phyloP scores from a whole-genome alignment of 2,113 vertebrate genomes.

The Raja brachyura region DNA sequence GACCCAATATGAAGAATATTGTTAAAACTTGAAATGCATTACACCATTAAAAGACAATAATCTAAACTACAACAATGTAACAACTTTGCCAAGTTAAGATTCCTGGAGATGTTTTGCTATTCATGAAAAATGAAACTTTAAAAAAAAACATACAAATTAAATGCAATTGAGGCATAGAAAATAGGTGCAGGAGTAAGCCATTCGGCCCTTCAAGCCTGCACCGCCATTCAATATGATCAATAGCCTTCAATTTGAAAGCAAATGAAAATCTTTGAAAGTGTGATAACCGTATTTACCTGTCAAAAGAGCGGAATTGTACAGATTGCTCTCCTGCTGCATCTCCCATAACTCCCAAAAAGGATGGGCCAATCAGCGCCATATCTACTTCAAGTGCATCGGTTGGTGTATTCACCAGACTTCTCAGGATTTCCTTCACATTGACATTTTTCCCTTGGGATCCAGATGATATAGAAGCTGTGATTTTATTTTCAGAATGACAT shows the following conservation, averaged over 20 bases:
- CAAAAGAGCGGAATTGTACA: slow-evolving; percentile 82
- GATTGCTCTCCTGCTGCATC: slow-evolving; percentile 63
- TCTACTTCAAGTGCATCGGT: slow-evolving; percentile 71
- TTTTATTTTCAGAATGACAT: slow-evolving; percentile 50
- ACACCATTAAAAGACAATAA: background rate
- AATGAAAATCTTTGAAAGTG: background rate
- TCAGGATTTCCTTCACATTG: slow-evolving; percentile 84
- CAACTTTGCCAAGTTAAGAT: background rate
- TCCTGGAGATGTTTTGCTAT: background rate
- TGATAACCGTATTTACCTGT: slow-evolving; percentile 65
- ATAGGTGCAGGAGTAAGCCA: no score
- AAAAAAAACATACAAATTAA: background rate
- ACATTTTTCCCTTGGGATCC: slow-evolving; percentile 72
- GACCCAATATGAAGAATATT: background rate
- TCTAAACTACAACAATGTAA: background rate
- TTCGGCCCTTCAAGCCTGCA: no score
- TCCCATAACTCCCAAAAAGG: slow-evolving; percentile 69
- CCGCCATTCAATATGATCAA: no score
- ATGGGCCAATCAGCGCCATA: slow-evolving; percentile 65
- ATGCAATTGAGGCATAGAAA: no score
- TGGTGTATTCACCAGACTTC: slow-evolving; percentile 79
- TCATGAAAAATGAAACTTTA: background rate
- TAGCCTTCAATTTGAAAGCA: background rate
- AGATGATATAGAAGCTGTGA: slow-evolving; percentile 48
- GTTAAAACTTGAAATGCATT: background rate